Evolutionary conservation across 2,888 invertebrate species (phyloP).

Genomic region (Pemphredon lugubris): DNA sequence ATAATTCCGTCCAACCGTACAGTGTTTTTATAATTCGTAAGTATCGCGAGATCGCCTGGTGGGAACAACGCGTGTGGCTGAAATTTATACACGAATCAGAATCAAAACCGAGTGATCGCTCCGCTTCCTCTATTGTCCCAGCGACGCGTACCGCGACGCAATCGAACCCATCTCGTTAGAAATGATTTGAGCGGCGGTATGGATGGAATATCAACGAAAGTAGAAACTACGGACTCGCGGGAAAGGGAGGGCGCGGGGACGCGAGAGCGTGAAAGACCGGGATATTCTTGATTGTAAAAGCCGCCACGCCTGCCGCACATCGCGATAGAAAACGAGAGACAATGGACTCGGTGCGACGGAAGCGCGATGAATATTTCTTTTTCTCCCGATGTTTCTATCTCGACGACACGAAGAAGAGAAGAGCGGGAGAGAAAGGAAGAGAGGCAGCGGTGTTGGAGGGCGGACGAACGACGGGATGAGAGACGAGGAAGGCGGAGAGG

Average conservation of each 20-base stretch:
- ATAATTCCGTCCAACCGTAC: no score
- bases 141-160: constrained; percentile 21
- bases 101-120: constrained; percentile 7
- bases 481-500: constrained; percentile 9
- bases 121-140: constrained; percentile 16
- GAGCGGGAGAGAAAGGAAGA: constrained; percentile 11
- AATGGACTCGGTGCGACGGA: constrained; percentile 66
- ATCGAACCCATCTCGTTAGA: constrained; percentile 52
- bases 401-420: constrained; percentile 54
- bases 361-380: constrained; percentile 61
- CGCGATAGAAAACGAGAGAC: constrained; percentile 65
- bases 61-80: not conserved
- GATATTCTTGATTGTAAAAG: constrained; percentile 57
- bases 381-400: constrained; percentile 66
- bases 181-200: constrained; percentile 20
- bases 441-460: constrained; percentile 21
- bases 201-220: constrained; percentile 32
- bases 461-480: constrained; percentile 3
- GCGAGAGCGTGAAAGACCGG: constrained; percentile 55
- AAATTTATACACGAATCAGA: not conserved
- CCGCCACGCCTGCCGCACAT: constrained; percentile 54
- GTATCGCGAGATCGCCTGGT: no score
- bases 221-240: constrained; percentile 34
- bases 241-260: constrained; percentile 28
- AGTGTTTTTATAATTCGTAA: no score